Base-by-base conservation (phyloP, 2,113 vertebrate species). In the Microcebus murinus region DNA sequence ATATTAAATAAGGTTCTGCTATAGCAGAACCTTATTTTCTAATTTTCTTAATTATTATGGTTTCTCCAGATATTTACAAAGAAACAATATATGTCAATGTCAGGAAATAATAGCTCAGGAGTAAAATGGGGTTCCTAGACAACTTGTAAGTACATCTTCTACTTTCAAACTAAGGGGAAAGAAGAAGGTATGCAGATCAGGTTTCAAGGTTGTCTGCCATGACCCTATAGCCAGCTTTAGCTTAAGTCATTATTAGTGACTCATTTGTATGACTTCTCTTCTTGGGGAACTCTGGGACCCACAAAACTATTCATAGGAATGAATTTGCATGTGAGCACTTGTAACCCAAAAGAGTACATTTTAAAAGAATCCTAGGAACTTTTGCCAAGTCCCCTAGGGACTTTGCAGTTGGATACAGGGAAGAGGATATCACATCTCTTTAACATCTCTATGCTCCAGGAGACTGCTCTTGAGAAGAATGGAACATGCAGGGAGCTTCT, bases 21-120 rank as follows among this genome's bases (percentile, higher is more conserved):
- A 76, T 5, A 83, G 39, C 6, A 94, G 76, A 96, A 92, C 34
- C 3, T 70, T 45, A 70, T 65, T 79, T 92, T 91, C 8, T 39
- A 94, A n/a, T 74, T 61, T 57, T 90, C 39, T 68, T 36, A 83
- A 79, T 90, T 82, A 31, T 31, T 50, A 67, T 20, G 18, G 34
- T 93, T 93, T 94, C 65, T 80, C 31, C 31, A 96, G 74, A 90
- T 14, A 77, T 67, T 94, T 48, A 67, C 8, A 50, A 71, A 83
- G 36, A 79, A 29, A 68, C 6, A 74, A 5, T 52, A 68, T 25
- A n/a, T 52, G 34, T 39, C 20, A 50, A 31, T 48, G 20, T 84
- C n/a, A 42, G n/a, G 11, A 93, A 68, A 52, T 34, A 25, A 14
- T 65, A 39, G 65, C 8, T 59, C 52, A 67, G 52, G 27, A 85